A percentile compares a stretch with the other conserved stretches of the same genome.
Conservation (phyloP, 2,797 vertebrate genomes). For the Xenopus petersii region DNA sequence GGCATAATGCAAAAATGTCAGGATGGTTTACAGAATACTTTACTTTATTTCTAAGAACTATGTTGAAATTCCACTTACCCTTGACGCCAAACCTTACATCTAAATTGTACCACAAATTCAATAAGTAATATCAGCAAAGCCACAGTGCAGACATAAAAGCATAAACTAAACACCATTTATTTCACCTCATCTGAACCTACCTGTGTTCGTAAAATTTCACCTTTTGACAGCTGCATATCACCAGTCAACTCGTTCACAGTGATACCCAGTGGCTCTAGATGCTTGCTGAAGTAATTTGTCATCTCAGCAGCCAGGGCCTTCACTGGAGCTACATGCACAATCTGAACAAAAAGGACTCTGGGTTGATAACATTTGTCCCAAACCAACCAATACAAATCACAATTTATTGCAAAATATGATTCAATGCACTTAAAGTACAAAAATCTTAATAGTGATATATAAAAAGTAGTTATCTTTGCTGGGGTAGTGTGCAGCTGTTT, state of each 20-base stretch:
- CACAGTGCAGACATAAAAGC: constrained; percentile 5
- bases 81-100: background rate
- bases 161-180: constrained; percentile 23
- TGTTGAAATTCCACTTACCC: constrained; percentile 10
- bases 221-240: constrained; percentile 98
- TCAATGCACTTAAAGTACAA: constrained; percentile 54
- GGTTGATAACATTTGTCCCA: constrained; percentile 84
- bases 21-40: background rate
- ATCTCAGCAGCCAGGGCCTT: constrained; percentile 98
- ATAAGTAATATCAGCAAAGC: constrained; percentile 16
- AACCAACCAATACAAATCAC: constrained; percentile 77
- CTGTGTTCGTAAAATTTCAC: constrained; percentile 90
- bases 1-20: constrained; percentile 4
- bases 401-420: constrained; percentile 82
- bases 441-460: constrained; percentile 81
- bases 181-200: constrained; percentile 59
- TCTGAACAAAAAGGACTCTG: constrained; percentile 74
- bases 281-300: constrained; percentile 98
- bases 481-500: constrained; percentile 62
- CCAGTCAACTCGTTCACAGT: constrained; percentile 91
- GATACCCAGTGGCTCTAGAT: constrained; percentile 89
- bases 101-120: constrained; percentile 18
- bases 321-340: constrained; percentile 97
- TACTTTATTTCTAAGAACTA: constrained; percentile 1
- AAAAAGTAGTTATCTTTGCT: constrained; percentile 71